phyloP scores from a whole-genome alignment of 2,113 vertebrate species.

The Ptilorrhoa leucosticta region DNA sequence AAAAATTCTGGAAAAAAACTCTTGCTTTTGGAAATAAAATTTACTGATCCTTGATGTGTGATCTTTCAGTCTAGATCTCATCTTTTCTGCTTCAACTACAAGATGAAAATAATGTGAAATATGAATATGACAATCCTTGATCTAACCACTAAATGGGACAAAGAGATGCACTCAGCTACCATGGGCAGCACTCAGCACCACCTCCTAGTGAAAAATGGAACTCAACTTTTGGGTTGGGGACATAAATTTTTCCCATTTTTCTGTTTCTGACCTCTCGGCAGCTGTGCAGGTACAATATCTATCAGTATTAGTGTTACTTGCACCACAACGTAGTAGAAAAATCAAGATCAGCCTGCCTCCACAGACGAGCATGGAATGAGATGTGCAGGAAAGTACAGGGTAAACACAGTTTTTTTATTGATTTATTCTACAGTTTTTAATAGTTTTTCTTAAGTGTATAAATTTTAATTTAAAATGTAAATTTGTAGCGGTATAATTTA shows the following conservation, averaged over 20 bases:
- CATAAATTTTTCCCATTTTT: rapidly evolving
- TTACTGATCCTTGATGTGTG: too few species aligned
- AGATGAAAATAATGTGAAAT: background rate
- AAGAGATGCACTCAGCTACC: rapidly evolving
- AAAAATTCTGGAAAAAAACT: background rate
- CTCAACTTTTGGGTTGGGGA: background rate
- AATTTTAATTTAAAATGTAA: background rate
- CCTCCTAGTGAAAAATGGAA: background rate
- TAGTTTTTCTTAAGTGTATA: background rate
- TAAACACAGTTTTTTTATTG: background rate
- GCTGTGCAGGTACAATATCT: background rate
- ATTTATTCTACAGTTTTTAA: background rate
- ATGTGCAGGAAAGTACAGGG: background rate
- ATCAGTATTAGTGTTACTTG: background rate
- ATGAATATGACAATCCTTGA: background rate
- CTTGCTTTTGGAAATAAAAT: background rate
- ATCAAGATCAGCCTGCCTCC: background rate
- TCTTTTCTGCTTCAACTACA: background rate
- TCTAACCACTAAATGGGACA: background rate
- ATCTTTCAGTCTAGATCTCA: background rate
- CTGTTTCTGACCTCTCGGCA: background rate
- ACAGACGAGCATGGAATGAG: background rate
- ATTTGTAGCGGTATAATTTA: background rate
- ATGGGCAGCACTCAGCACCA: background rate
- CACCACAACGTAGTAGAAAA: background rate